A percentile compares a stretch with the other conserved stretches of the same genome.
Conservation (phyloP, 2,888 invertebrate genomes). For the Rotaria macrura region DNA sequence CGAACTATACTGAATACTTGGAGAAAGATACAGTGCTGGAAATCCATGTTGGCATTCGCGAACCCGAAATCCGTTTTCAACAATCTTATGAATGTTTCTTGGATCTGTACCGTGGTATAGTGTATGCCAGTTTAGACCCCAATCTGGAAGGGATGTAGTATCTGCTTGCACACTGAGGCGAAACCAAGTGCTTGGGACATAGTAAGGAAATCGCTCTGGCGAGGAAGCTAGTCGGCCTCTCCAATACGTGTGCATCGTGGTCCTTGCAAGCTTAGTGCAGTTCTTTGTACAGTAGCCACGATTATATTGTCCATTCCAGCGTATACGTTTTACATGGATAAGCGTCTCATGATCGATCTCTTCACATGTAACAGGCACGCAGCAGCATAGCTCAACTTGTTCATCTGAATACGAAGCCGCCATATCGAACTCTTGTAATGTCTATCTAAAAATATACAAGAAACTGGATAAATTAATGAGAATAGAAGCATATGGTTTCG, state of each 20-base stretch:
- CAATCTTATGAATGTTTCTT: neutral
- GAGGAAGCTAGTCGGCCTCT: neutral
- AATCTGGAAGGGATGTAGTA: neutral
- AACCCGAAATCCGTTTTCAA: neutral
- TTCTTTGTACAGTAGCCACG: neutral
- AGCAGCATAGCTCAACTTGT: too few species aligned
- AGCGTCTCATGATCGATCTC: neutral
- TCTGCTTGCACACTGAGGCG: neutral
- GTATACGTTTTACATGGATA: neutral
- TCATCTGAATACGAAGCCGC: too few species aligned
- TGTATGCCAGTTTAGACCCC: neutral
- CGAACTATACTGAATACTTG: neutral
- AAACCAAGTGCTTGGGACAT: neutral
- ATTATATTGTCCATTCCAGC: neutral
- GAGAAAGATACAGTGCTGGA: neutral
- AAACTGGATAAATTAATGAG: too few species aligned
- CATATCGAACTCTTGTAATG: too few species aligned
- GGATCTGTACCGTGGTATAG: neutral
- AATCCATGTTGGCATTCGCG: neutral
- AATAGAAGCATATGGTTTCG: too few species aligned
- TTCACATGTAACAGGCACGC: neutral
- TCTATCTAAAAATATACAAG: too few species aligned
- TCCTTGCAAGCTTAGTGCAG: neutral
- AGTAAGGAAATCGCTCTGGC: neutral
- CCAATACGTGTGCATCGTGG: neutral